Evolutionary conservation across 2,888 invertebrate species (phyloP), one percentile per base, ranked within the genome.

Genomic region (Chrysopilus asiliformis): DNA sequence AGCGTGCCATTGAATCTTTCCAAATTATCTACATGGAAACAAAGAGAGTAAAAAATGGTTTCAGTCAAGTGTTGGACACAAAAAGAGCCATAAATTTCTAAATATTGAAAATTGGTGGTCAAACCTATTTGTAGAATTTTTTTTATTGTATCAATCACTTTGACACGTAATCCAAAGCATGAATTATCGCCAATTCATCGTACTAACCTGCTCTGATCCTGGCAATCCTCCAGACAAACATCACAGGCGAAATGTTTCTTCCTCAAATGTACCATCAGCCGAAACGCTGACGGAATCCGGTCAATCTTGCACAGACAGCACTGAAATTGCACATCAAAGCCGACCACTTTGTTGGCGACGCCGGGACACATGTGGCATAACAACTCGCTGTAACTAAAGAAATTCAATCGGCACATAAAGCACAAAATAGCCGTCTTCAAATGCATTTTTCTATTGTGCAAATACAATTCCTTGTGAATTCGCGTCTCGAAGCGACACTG

Each of bases 301-400:
- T 77, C 76, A 47, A 76, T 65, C 32, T 76, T 72, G 58, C 89
- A 89, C 53, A 86, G 71, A 60, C 84, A 85, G 58, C 87, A 89
- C 48, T 85, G 73, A 61, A 79, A 86, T 49, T 71, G 74, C 43
- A 79, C 68, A 58, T 79, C 77, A 14, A 55, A 54, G 3, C 53
- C 43, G 4, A 49, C 46, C 3, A 49, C 49, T 38, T 51, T 52
- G 52, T 70, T 70, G 34, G 74, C 66, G 44, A 67, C 64, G 33
- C 86, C 87, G 14, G 86, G 85, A 60, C 87, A 87, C 49, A 86
- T 69, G 67, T 87, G 87, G 64, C 86, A 87, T 43, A 86, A 64
- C 42, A 87, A 68, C 60, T 87, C 86, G 66, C 85, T 85, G 63
- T 84, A 86, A 62, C 79, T 85, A 63, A 79, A 83, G 67, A 86